Conservation (phyloP, 2,797 vertebrate genomes). For the Oreortyx pictus region DNA sequence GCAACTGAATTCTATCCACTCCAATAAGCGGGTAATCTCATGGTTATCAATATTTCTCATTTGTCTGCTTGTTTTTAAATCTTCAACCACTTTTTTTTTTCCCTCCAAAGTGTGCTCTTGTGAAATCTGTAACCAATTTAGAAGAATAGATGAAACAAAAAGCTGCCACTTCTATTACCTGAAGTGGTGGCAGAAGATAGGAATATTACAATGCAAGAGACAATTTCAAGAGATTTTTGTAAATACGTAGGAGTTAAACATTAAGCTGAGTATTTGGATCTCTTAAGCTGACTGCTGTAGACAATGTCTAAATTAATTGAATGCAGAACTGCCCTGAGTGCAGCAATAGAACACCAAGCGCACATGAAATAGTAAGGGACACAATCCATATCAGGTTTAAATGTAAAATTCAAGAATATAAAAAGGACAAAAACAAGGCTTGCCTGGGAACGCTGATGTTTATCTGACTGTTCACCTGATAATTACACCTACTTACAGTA, state of each 20-base stretch:
- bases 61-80: background rate
- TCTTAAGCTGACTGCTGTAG: background rate
- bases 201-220: background rate
- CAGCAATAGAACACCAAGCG: background rate
- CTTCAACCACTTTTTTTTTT: too few species aligned
- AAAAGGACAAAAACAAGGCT: background rate
- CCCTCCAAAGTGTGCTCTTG: too few species aligned
- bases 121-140: background rate
- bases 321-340: background rate
- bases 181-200: background rate
- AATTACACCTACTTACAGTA: background rate
- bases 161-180: background rate
- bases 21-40: background rate
- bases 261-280: background rate
- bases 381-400: background rate
- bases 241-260: background rate
- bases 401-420: background rate
- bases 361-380: background rate
- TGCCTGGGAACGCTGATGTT: fast-evolving
- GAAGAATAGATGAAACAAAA: background rate
- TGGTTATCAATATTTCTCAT: background rate
- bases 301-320: background rate
- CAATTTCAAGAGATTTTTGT: background rate
- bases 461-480: background rate
- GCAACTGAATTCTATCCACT: background rate